phyloP scores from a whole-genome alignment of 2,113 vertebrate genomes.

The Scopus umbretta region DNA sequence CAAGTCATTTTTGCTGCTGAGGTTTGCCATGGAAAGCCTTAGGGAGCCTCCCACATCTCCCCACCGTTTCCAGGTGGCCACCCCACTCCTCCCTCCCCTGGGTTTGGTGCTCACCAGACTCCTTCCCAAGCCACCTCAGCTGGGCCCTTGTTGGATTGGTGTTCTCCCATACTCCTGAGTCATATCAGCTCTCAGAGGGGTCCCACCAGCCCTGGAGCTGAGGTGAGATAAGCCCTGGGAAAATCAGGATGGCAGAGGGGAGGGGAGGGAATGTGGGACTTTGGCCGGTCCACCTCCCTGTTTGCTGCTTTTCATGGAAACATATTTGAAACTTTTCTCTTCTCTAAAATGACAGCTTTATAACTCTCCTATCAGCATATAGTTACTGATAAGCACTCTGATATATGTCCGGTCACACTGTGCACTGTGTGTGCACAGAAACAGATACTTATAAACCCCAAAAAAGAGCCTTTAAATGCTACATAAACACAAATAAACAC shows the following conservation, averaged over 20 bases:
- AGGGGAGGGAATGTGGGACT: background rate
- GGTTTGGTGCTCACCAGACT: background rate
- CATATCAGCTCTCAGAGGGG: background rate
- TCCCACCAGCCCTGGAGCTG: background rate
- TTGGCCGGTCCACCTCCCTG: background rate
- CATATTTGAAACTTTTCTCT: background rate
- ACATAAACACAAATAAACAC: slow-evolving; percentile 1
- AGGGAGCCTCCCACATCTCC: background rate
- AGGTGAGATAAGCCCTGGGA: background rate
- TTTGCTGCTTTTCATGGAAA: background rate
- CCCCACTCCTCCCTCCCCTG: accelerated
- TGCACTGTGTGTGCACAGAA: background rate
- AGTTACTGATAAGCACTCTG: background rate
- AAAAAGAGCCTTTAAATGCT: background rate
- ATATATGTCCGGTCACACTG: background rate
- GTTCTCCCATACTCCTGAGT: background rate
- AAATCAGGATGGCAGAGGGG: background rate
- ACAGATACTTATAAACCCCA: background rate
- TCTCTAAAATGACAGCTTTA: background rate
- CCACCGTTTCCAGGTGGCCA: background rate
- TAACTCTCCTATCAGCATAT: background rate
- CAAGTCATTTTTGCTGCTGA: background rate
- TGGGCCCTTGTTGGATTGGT: background rate
- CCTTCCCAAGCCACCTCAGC: background rate
- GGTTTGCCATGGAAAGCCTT: background rate